Percentiles rank a stretch among this genome's conserved stretches.
Conservation (phyloP, 1,140 invertebrate species). For the Olivierus martensii region DNA sequence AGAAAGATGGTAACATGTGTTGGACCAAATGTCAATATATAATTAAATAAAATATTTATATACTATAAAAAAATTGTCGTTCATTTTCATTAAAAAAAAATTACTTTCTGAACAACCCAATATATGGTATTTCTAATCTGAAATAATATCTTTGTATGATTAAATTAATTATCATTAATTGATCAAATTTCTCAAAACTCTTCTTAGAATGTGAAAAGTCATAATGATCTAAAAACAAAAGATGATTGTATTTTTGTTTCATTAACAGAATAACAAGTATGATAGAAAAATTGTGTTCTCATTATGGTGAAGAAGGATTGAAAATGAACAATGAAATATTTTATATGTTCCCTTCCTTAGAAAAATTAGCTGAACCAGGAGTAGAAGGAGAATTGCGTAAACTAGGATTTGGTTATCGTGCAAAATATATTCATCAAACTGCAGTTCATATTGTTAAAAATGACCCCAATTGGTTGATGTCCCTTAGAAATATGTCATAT, state of each 20-base stretch:
- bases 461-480: slow-evolving; percentile 52
- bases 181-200: too few relatives aligned
- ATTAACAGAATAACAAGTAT: slow-evolving; percentile 62
- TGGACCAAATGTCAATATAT: too few relatives aligned
- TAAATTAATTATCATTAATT: too few relatives aligned
- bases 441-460: slow-evolving; percentile 52
- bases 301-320: slow-evolving; percentile 65
- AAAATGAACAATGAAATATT: slow-evolving; percentile 47
- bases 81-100: too few relatives aligned
- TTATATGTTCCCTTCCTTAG: slow-evolving; percentile 65
- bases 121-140: too few relatives aligned
- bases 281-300: slow-evolving; percentile 74
- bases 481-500: slow-evolving; percentile 51
- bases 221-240: too few relatives aligned
- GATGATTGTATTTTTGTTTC: slow-evolving; percentile 4
- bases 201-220: too few relatives aligned
- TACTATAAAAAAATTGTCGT: too few relatives aligned
- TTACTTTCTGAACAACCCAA: too few relatives aligned
- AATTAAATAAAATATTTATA: too few relatives aligned
- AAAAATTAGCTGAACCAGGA: slow-evolving; percentile 39
- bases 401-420: slow-evolving; percentile 84
- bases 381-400: slow-evolving; percentile 55
- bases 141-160: too few relatives aligned
- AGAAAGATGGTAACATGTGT: too few relatives aligned
- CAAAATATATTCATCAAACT: slow-evolving; percentile 64